Base-by-base conservation (phyloP, 2,113 vertebrate genomes). In the Cephalophus harveyi region DNA sequence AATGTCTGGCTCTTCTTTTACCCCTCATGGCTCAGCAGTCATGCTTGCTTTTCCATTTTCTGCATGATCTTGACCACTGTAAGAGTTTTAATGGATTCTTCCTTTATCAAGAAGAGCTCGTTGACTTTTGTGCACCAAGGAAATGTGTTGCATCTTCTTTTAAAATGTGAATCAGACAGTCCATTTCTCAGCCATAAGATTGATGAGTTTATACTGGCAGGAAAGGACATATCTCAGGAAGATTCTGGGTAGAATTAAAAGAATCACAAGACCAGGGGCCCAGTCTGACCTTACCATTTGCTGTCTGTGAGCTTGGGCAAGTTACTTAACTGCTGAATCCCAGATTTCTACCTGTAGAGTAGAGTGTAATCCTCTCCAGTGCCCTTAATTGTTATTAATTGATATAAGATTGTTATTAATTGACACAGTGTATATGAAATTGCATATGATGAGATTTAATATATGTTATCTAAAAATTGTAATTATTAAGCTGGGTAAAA, bases 141-240 rank as follows among this genome's bases (percentile, higher is more conserved):
- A 95, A 48, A 52, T 52, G 33, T 48, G 30, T 67, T 55, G 19
- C 0, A 0, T 83, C 46, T 83, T 96, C 93, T 81, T 97, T 92
- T 86, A 95, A 94, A 83, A 87, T 11, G 7, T 33, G 74, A 90
- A 50, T 85, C 81, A 87, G 78, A 74, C 43, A 76, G 25, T 96
- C 62, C 28, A 33, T 90, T 97, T 96, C 59, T 74, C 54, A 90
- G 89, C 64, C 60, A 62, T 62, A 93, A 91, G 97, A 97, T 30
- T 90, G 90, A 97, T 87, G 95, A 62, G 43, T 96, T 96, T 97
- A 87, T 95, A 62, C 87, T 48, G 76, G 23, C 74, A 85, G 30
- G 88, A 89, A 93, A 94, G 74, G 52, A 87, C 64, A 23, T 50
- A 27, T 55, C 79, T 92, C 14, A 0, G 33, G 33, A 91, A 76